These are phyloP conservation scores for Malacosoma neustria DNA, from an alignment of 2,888 invertebrate species.

Conservation along the genomic window DNA sequence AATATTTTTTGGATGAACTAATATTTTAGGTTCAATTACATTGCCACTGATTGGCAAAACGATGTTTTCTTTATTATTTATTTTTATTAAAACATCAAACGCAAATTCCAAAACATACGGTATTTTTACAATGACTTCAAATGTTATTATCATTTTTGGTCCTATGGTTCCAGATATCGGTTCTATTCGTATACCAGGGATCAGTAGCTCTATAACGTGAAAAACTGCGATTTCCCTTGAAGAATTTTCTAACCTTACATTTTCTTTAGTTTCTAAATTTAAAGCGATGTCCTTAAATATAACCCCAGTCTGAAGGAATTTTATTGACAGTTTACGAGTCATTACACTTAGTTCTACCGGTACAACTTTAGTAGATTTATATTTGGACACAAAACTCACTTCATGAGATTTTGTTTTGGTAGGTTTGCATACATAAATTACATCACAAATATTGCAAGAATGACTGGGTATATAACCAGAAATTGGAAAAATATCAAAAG, in stretches of 20 bases:
- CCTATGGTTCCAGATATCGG: conserved; percentile 68
- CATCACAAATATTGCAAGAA: conserved; percentile 46
- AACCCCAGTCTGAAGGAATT: conserved; percentile 46
- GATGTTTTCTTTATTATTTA: conserved; percentile 60
- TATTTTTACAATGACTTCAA: conserved; percentile 56
- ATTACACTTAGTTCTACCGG: conserved; percentile 47
- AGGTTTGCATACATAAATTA: conserved; percentile 40
- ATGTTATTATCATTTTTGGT: conserved; percentile 61
- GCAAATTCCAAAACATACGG: conserved; percentile 51
- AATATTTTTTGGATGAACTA: conserved; percentile 62
- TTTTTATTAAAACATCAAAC: conserved; percentile 49
- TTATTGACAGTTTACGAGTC: conserved; percentile 52
- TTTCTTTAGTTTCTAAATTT: conserved; percentile 50
- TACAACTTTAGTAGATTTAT: conserved; percentile 21
- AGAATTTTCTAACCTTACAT: conserved; percentile 66
- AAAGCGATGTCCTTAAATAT: conserved; percentile 55
- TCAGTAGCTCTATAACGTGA: conserved; percentile 60
- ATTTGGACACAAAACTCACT: conserved; percentile 37
- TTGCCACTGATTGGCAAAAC: conserved; percentile 55
- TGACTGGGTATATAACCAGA: conserved; percentile 40
- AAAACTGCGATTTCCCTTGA: conserved; percentile 68
- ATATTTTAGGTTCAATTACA: conserved; percentile 64
- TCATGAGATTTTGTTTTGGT: conserved; percentile 55
- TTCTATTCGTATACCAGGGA: conserved; percentile 59
- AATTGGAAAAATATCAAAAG: conserved; percentile 50